These are phyloP conservation scores for Sphecodes monilicornis DNA, from an alignment of 2,888 invertebrate species.

Conservation along the genomic window DNA sequence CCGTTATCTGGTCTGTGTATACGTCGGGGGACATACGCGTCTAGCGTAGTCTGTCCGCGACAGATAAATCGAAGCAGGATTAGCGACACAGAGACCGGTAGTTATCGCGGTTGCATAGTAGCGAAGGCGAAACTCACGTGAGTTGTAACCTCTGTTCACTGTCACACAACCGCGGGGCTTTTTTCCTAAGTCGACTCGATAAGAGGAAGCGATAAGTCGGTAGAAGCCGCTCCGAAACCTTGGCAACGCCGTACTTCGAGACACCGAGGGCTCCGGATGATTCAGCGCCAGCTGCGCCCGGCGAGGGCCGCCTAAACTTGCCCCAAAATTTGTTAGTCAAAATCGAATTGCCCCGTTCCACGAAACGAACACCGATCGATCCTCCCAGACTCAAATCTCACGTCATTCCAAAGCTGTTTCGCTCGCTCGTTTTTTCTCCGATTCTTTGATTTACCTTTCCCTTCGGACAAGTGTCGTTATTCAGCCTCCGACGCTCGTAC, in stretches of 20 bases:
- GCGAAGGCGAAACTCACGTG: slow-evolving; percentile 50
- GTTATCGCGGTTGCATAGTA: slow-evolving; percentile 37
- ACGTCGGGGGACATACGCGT: not conserved
- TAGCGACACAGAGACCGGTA: not conserved
- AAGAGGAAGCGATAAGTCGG: slow-evolving; percentile 68
- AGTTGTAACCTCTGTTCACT: slow-evolving; percentile 43
- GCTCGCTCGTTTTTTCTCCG: not conserved
- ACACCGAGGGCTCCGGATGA: slow-evolving; percentile 68
- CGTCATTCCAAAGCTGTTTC: not conserved
- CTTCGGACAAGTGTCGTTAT: not conserved
- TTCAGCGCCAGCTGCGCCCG: slow-evolving; percentile 78
- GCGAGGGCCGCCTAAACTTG: slow-evolving; percentile 48
- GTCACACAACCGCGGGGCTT: slow-evolving; percentile 23
- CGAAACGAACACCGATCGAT: slow-evolving; percentile 42
- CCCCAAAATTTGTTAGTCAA: slow-evolving; percentile 73
- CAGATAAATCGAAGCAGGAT: slow-evolving; percentile 32
- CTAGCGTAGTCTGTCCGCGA: not conserved
- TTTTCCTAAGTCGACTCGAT: slow-evolving; percentile 52
- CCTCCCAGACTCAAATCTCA: not conserved
- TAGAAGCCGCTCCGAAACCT: slow-evolving; percentile 66
- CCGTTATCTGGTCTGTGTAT: slow-evolving; percentile 14
- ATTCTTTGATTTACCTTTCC: not conserved
- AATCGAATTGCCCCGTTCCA: slow-evolving; percentile 52
- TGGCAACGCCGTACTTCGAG: slow-evolving; percentile 64
- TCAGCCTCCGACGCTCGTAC: not conserved